These are phyloP conservation scores for Zapornia atra DNA, from an alignment of 2,113 vertebrate species.

Conservation along the genomic window DNA sequence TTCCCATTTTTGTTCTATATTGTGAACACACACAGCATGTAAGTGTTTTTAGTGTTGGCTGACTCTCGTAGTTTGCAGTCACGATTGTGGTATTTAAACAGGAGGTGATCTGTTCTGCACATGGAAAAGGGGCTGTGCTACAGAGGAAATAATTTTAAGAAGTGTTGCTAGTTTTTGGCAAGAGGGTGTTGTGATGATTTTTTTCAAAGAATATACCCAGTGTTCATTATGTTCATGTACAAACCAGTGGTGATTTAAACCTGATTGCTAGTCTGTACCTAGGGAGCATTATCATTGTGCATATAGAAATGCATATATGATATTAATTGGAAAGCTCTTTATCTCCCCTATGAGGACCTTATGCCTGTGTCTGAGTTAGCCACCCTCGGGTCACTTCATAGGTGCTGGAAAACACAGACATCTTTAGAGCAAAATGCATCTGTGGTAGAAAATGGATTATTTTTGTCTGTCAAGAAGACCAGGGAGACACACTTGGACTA, in stretches of 20 bases:
- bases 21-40: not conserved
- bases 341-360: too few relatives aligned
- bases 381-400: not conserved
- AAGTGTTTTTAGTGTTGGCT: slow-evolving; percentile 49
- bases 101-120: slow-evolving; percentile 61
- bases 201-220: not conserved
- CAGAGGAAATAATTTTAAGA: slow-evolving; percentile 17
- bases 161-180: slow-evolving; percentile 45
- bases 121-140: slow-evolving; percentile 25
- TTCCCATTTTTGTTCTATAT: slow-evolving; percentile 33
- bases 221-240: not conserved
- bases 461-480: not conserved
- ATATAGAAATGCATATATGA: not conserved
- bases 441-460: not conserved
- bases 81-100: slow-evolving; percentile 66
- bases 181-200: slow-evolving; percentile 25
- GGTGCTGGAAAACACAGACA: not conserved
- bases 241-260: not conserved
- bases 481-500: accelerated
- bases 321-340: not conserved
- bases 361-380: not conserved
- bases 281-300: not conserved
- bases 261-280: not conserved
- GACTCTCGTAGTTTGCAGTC: slow-evolving; percentile 51
- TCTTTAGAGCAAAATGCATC: not conserved